phyloP scores from a whole-genome alignment of 37 sponge, comb jelly and placozoan species.

The Spongilla lacustris region DNA sequence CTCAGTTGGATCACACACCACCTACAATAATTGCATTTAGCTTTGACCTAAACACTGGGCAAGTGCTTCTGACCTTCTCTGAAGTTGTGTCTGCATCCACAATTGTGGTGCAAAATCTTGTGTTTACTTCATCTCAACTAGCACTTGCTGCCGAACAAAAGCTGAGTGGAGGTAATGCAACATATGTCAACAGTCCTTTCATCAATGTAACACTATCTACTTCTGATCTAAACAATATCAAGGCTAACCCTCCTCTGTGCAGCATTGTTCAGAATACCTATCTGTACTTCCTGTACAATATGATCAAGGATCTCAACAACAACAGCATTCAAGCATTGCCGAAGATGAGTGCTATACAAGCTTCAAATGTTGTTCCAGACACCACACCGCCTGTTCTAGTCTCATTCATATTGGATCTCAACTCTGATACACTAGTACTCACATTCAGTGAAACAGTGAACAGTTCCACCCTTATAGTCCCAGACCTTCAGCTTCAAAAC shows the following conservation, averaged over 20 bases:
- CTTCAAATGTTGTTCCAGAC: slow-evolving; percentile 50
- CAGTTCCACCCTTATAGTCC: slow-evolving; percentile 54
- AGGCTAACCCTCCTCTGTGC: slow-evolving; percentile 53
- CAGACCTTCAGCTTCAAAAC: slow-evolving; percentile 52
- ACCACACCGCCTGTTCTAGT: slow-evolving; percentile 47
- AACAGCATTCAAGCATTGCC: slow-evolving; percentile 49
- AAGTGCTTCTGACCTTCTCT: slow-evolving; percentile 59
- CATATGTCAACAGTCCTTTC: slow-evolving; percentile 44
- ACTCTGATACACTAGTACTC: slow-evolving; percentile 65
- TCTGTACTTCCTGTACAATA: slow-evolving; percentile 44
- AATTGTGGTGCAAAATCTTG: slow-evolving; percentile 28
- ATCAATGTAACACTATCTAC: slow-evolving; percentile 52
- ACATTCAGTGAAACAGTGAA: slow-evolving; percentile 89
- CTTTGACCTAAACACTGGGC: slow-evolving; percentile 81
- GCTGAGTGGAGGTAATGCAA: slow-evolving; percentile 57
- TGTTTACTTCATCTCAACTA: slow-evolving; percentile 36
- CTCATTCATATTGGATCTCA: slow-evolving; percentile 67
- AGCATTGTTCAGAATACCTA: slow-evolving; percentile 59
- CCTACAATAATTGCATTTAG: slow-evolving; percentile 60
- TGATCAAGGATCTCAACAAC: slow-evolving; percentile 67
- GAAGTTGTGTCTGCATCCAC: slow-evolving; percentile 65
- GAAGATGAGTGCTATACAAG: slow-evolving; percentile 47
- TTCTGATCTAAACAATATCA: slow-evolving; percentile 69
- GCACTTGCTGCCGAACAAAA: not conserved
- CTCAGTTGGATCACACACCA: slow-evolving; percentile 58